Percentiles rank a stretch among this genome's conserved stretches.
These are phyloP conservation scores for Fulmarus glacialis DNA, from an alignment of 2,113 vertebrate genomes.

Conservation along the genomic window DNA sequence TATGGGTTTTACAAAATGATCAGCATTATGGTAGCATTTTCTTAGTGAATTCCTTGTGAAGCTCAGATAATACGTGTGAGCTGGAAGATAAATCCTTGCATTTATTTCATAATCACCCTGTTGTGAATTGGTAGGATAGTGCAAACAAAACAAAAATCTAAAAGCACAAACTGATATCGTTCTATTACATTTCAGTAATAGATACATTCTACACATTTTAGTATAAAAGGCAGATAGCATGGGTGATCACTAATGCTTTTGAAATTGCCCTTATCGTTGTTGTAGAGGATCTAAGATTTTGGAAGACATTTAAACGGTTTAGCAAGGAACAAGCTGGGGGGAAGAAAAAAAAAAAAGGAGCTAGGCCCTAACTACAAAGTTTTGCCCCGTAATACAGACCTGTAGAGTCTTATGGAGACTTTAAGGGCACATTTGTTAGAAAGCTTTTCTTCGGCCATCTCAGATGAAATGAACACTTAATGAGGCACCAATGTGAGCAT, in stretches of 20 bases:
- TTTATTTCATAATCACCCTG: neutral
- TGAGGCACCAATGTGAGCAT: neutral
- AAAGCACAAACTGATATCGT: neutral
- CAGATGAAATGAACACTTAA: neutral
- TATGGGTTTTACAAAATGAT: neutral
- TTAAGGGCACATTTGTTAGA: neutral
- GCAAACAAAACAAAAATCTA: neutral
- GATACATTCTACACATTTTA: no score
- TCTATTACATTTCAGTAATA: neutral
- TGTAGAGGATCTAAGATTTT: neutral
- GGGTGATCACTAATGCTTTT: neutral
- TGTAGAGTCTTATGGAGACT: neutral
- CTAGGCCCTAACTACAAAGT: neutral
- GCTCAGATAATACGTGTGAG: neutral
- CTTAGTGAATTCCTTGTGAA: neutral
- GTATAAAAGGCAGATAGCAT: neutral
- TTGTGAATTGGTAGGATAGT: neutral
- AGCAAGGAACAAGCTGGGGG: neutral
- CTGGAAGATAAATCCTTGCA: neutral
- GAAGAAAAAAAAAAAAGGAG: neutral
- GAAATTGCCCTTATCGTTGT: neutral
- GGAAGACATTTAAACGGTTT: neutral
- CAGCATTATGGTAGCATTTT: neutral
- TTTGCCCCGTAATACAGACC: neutral
- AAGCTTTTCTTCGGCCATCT: neutral